Evolutionary conservation across 1,140 invertebrate genomes (phyloP).

Genomic region (Zaprionus camerounensis): DNA sequence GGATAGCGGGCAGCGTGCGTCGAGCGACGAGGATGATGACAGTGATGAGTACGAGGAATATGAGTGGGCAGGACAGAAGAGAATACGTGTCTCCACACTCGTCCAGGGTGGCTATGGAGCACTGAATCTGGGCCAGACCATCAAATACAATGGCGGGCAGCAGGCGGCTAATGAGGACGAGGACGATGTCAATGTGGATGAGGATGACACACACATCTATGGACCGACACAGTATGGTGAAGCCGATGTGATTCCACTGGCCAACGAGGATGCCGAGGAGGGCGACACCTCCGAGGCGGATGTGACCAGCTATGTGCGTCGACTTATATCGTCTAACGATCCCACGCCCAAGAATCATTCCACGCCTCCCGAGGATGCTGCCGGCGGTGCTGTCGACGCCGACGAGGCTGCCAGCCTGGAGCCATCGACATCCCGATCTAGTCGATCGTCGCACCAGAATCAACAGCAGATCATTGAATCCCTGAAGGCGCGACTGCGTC

Average conservation of each 20-base stretch:
- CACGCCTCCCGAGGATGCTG: conserved; percentile 39
- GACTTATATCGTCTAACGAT: conserved; percentile 69
- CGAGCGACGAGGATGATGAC: conserved; percentile 87
- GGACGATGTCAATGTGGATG: conserved; percentile 91
- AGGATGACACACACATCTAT: conserved; percentile 90
- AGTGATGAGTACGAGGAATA: conserved; percentile 92
- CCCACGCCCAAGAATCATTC: conserved; percentile 41
- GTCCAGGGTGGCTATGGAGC: conserved; percentile 89
- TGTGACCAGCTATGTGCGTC: conserved; percentile 85
- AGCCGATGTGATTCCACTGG: conserved; percentile 88
- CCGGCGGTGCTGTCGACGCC: background rate
- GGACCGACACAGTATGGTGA: conserved; percentile 94
- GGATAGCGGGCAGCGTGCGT: conserved; percentile 30
- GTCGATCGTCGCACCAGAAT: conserved; percentile 58
- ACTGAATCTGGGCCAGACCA: conserved; percentile 85
- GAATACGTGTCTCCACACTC: conserved; percentile 89
- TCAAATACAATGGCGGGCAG: conserved; percentile 84
- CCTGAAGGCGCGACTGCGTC: conserved; percentile 88
- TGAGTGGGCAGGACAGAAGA: conserved; percentile 92
- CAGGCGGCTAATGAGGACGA: conserved; percentile 88
- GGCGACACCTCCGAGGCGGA: conserved; percentile 75
- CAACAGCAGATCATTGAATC: conserved; percentile 89
- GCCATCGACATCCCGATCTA: conserved; percentile 61
- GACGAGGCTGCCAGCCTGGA: conserved; percentile 34
- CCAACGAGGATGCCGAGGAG: conserved; percentile 85